phyloP scores from a whole-genome alignment of 2,113 vertebrate genomes.

The Euleptes europaea region DNA sequence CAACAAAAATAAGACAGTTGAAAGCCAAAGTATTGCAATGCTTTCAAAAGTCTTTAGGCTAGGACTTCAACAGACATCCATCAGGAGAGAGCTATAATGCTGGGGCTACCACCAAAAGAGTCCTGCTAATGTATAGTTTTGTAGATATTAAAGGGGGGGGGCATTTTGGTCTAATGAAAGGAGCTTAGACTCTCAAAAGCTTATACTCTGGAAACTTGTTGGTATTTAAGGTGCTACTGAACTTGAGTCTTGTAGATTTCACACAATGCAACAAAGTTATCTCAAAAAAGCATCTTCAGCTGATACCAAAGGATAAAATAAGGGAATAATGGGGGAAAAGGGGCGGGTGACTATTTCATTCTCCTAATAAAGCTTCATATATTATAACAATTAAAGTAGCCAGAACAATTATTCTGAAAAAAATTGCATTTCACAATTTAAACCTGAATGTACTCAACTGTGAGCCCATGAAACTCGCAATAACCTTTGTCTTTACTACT shows the following conservation, averaged over 20 bases:
- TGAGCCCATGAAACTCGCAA: background rate
- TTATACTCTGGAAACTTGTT: too few relatives aligned
- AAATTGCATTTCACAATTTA: background rate
- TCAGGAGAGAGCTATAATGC: background rate
- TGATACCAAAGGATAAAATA: background rate
- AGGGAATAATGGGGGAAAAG: background rate
- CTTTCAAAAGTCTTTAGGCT: background rate
- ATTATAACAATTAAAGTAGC: background rate
- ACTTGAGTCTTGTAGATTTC: too few relatives aligned
- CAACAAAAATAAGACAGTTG: background rate
- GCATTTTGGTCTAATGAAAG: too few relatives aligned
- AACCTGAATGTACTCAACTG: background rate
- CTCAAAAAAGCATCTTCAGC: background rate
- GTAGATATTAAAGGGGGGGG: too few relatives aligned
- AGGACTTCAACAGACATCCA: background rate
- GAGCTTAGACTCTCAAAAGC: too few relatives aligned
- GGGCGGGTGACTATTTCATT: background rate
- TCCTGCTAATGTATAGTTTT: background rate
- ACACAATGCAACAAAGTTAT: background rate
- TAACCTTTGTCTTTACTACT: background rate
- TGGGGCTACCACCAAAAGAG: background rate
- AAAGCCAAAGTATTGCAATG: background rate
- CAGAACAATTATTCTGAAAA: background rate
- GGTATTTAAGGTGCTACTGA: too few relatives aligned
- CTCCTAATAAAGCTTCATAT: too few relatives aligned